Base-by-base conservation (phyloP, 2,888 invertebrate genomes). In the Agriopis leucophaearia region DNA sequence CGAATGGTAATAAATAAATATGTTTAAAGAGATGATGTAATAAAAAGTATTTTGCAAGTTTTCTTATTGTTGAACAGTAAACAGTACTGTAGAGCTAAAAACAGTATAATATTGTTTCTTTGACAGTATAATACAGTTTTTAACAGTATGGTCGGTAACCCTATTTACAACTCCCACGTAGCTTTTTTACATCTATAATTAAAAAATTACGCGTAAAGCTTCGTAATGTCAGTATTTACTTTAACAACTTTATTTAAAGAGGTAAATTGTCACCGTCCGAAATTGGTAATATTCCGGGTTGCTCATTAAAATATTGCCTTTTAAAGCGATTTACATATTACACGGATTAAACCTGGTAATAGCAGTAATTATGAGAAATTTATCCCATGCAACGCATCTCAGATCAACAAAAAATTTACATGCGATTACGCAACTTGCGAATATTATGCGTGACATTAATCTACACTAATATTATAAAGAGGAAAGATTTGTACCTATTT, bases 281-380 rank as follows among this genome's bases (percentile, higher is more conserved):
- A 66, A 65, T 40, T 54, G 63, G 67, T 48, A 58, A 58, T 51
- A 58, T 58, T 62, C 40, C 12, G 57, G 47, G 35, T 56, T 38
- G 18, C 16, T 48, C 48, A 13, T 67, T 63, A 58, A 63, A 59
- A 50, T 50, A 62, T 62, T 58, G 16, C 67, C 67, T 63, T 67
- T 67, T 67, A 45, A 40, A 58, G 54, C 60, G 60, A 75, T 78
- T 79, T 79, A 72, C 76, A 79, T 80, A 73, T 72, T 72, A 68
- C 57, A 65, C 59, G 74, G 69, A 79, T 81, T 78, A 80, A 74
- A 57, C 61, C 58, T 27, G 57, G 40, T 70, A 77, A 77, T 77
- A 73, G 74, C 77, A 64, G 75, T 75, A 74, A 78, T 81, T 75
- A 60, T 60, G 40, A 40, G 55, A 65, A 47, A 50, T 66, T n/a